Conservation (phyloP, 2,113 vertebrate genomes). For the Melanerpes aurifrons region DNA sequence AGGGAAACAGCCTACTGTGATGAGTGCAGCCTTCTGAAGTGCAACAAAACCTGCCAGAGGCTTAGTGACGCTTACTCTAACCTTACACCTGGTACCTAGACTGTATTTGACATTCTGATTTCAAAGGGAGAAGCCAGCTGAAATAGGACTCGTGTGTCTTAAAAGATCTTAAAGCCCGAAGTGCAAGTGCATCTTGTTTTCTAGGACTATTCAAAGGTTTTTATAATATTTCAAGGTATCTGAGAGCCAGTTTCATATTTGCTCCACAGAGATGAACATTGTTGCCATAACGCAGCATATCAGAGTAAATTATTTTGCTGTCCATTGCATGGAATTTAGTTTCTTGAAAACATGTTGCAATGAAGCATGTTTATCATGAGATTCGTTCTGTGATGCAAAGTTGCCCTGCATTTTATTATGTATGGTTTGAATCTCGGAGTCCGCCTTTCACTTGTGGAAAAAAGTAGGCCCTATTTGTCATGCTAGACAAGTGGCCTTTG, state of each 20-base stretch:
- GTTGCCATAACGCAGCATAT: rapidly evolving
- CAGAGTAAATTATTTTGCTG: neutral
- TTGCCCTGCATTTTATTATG: neutral
- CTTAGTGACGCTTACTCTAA: neutral
- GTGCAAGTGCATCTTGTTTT: neutral
- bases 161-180: neutral
- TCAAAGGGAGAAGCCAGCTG: neutral
- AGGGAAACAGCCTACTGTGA: neutral
- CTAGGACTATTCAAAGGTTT: neutral
- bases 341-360: neutral
- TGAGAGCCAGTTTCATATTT: neutral
- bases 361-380: neutral
- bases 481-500: neutral
- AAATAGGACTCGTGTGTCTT: neutral
- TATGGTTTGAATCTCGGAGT: neutral
- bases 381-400: neutral
- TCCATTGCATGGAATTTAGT: neutral
- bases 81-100: neutral
- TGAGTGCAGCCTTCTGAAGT: neutral
- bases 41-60: neutral
- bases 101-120: neutral
- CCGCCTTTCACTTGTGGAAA: neutral
- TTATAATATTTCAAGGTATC: neutral
- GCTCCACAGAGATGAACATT: neutral
- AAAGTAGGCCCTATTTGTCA: slow-evolving; percentile 9